A percentile compares a stretch with the other conserved stretches of the same genome.
phyloP scores from a whole-genome alignment of 2,888 invertebrate species.

The Nineta flava region DNA sequence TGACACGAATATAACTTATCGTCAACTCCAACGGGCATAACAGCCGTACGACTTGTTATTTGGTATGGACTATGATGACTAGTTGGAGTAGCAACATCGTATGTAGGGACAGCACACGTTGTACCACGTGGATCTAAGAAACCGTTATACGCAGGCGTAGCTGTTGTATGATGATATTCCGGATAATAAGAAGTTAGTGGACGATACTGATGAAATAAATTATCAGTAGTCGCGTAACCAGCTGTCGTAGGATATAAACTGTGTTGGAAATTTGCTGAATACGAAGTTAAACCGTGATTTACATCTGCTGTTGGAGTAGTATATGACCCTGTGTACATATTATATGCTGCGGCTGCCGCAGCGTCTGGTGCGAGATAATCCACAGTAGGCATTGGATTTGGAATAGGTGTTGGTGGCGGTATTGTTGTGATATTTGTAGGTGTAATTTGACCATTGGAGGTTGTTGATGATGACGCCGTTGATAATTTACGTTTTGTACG shows the following conservation, averaged over 20 bases:
- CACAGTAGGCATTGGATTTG: constrained; percentile 39
- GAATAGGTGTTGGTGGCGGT: constrained; percentile 35
- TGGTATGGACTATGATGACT: constrained; percentile 33
- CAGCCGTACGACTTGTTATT: constrained; percentile 24
- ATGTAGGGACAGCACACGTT: constrained; percentile 41
- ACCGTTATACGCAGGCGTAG: constrained; percentile 57
- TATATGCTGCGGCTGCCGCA: constrained; percentile 57
- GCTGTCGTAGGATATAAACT: constrained; percentile 37
- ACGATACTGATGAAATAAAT: constrained; percentile 79
- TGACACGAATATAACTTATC: constrained; percentile 46
- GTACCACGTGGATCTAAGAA: constrained; percentile 57
- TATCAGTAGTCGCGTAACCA: constrained; percentile 50
- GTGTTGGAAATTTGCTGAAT: constrained; percentile 49
- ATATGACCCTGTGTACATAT: constrained; percentile 67
- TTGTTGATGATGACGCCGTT: constrained; percentile 20
- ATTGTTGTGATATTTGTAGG: constrained; percentile 31
- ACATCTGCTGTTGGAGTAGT: constrained; percentile 45
- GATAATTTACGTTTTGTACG: constrained; percentile 58
- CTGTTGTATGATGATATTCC: constrained; percentile 54
- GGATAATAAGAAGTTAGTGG: constrained; percentile 72
- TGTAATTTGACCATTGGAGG: constrained; percentile 24
- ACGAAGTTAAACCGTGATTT: constrained; percentile 41
- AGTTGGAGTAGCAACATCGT: constrained; percentile 29
- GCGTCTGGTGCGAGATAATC: constrained; percentile 48
- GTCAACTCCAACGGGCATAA: constrained; percentile 27